These are phyloP conservation scores for Clarias macrocephalus DNA, from an alignment of 2,113 vertebrate genomes.

Conservation along the genomic window DNA sequence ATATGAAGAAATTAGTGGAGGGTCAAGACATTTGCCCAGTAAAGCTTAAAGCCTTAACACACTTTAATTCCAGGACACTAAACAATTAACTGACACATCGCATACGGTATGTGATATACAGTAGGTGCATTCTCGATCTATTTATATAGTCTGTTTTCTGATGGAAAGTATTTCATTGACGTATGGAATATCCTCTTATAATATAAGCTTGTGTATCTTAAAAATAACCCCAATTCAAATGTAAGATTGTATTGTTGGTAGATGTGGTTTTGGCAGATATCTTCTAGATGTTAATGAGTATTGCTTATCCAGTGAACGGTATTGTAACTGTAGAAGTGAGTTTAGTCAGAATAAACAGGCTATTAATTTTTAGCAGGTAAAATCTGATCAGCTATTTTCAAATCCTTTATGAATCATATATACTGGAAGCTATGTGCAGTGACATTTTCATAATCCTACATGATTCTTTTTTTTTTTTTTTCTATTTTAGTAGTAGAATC, in stretches of 20 bases:
- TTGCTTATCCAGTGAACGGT: background rate
- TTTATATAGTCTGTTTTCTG: background rate
- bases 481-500: background rate
- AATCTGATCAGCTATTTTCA: background rate
- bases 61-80: no score
- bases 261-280: background rate
- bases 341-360: background rate
- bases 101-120: background rate
- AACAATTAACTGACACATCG: no score
- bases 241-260: background rate
- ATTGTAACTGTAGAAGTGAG: background rate
- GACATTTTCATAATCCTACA: background rate
- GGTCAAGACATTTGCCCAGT: no score
- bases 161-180: background rate
- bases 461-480: background rate
- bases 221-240: background rate
- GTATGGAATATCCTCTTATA: background rate
- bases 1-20: no score
- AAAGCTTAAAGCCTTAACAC: no score
- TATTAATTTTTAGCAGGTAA: background rate
- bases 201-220: background rate
- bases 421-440: background rate
- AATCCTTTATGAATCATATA: background rate
- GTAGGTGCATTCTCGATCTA: background rate
- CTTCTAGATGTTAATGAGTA: background rate